A percentile compares a stretch with the other conserved stretches of the same genome.
Evolutionary conservation across 2,797 vertebrate genomes (phyloP).

Genomic region (Argentina silus): DNA sequence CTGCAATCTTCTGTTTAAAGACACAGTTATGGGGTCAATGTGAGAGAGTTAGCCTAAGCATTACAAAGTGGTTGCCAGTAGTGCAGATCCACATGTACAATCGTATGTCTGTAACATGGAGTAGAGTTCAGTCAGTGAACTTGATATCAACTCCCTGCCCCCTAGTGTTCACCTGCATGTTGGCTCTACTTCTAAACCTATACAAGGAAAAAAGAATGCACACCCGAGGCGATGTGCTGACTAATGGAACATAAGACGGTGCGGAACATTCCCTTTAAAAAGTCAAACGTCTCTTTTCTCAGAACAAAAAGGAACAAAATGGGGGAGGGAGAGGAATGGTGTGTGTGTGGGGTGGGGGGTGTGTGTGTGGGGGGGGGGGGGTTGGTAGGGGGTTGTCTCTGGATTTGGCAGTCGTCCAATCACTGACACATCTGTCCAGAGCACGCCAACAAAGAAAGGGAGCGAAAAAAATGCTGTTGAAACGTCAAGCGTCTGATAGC

Average conservation of each 20-base stretch:
- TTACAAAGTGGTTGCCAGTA: too few species aligned
- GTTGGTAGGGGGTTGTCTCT: constrained; percentile 51
- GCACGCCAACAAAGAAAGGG: constrained; percentile 39
- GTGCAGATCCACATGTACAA: too few species aligned
- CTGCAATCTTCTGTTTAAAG: too few species aligned
- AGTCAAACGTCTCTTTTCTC: constrained; percentile 59
- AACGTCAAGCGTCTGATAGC: constrained; percentile 12
- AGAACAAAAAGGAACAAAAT: constrained; percentile 60
- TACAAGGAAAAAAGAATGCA: too few species aligned
- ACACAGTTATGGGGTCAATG: too few species aligned
- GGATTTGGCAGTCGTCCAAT: constrained; percentile 52
- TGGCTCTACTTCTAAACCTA: too few species aligned
- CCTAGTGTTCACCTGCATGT: too few species aligned
- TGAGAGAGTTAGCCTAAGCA: too few species aligned
- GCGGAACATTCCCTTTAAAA: constrained; percentile 64
- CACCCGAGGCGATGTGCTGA: too few species aligned
- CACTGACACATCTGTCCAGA: constrained; percentile 60
- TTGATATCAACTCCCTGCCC: too few species aligned
- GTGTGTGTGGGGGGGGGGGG: background rate
- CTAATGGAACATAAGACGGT: constrained; percentile 42
- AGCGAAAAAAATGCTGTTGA: constrained; percentile 1
- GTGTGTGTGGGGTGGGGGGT: background rate
- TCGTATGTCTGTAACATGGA: too few species aligned
- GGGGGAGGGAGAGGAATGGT: constrained; percentile 39
- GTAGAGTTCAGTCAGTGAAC: too few species aligned